Evolutionary conservation across 2,113 vertebrate species (phyloP).

Genomic region (Polypterus bichir): DNA sequence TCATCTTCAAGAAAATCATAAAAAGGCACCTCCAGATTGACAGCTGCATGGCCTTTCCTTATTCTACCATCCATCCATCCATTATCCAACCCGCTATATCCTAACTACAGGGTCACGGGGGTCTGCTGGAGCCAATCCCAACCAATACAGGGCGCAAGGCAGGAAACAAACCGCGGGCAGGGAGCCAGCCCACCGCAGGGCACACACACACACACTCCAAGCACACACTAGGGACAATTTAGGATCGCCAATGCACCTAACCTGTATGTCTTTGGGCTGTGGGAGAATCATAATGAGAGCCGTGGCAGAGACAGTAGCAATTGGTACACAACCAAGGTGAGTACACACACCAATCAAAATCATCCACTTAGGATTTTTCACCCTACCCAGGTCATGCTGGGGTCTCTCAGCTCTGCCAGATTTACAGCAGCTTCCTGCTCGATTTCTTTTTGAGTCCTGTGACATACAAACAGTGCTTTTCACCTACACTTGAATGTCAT

Average conservation of each 20-base stretch:
- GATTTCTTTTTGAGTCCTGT: conserved; percentile 72
- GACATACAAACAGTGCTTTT: conserved; percentile 78
- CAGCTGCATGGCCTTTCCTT: conserved; percentile 75
- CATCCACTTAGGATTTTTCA: conserved; percentile 63
- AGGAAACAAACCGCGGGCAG: too few relatives aligned
- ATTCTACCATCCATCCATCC: conserved; percentile 51
- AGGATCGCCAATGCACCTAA: too few relatives aligned
- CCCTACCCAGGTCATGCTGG: conserved; percentile 67
- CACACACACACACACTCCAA: too few relatives aligned
- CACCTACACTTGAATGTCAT: conserved; percentile 84
- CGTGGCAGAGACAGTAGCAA: conserved; percentile 85
- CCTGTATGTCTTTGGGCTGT: too few relatives aligned
- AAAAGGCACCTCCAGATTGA: conserved; percentile 77
- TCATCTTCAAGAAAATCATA: conserved; percentile 71
- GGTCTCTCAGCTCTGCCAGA: conserved; percentile 64
- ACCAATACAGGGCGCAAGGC: too few relatives aligned
- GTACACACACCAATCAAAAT: conserved; percentile 74
- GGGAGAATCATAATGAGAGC: conserved; percentile 84
- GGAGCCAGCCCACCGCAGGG: too few relatives aligned
- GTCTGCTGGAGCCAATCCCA: too few relatives aligned
- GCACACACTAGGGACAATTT: too few relatives aligned
- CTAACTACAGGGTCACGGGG: too few relatives aligned
- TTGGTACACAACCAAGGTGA: conserved; percentile 80
- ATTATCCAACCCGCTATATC: too few relatives aligned
- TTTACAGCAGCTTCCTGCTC: conserved; percentile 54